These are phyloP conservation scores for Aplochiton taeniatus DNA, from an alignment of 2,797 vertebrate species.

Conservation along the genomic window DNA sequence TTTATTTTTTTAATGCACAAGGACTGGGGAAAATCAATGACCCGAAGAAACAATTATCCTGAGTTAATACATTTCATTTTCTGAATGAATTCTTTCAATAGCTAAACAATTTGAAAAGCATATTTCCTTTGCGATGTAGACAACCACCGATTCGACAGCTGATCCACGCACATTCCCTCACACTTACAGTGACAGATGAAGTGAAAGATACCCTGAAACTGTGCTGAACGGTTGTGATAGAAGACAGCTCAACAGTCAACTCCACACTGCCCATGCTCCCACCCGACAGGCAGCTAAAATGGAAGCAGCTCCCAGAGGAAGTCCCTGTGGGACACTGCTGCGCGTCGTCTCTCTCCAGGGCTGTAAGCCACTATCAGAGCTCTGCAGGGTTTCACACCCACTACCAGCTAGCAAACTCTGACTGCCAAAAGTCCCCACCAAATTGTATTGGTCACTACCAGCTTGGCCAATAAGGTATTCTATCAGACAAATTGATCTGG, in stretches of 20 bases:
- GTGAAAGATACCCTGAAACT: too few relatives aligned
- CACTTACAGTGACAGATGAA: too few relatives aligned
- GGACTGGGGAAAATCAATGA: neutral
- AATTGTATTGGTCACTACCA: conserved; percentile 43
- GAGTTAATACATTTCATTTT: too few relatives aligned
- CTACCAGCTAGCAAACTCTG: neutral
- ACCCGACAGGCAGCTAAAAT: neutral
- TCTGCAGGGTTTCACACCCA: neutral
- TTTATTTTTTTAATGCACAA: neutral
- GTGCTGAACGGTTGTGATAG: too few relatives aligned
- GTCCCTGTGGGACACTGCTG: neutral
- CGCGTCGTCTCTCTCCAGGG: neutral
- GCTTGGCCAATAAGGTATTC: conserved; percentile 29
- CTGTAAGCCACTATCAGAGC: neutral
- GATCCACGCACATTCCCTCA: too few relatives aligned
- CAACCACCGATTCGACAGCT: too few relatives aligned
- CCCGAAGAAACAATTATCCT: neutral
- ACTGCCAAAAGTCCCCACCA: conserved; percentile 18
- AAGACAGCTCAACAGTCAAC: too few relatives aligned
- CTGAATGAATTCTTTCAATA: too few relatives aligned
- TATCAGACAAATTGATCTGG: conserved; percentile 52
- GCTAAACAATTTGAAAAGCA: too few relatives aligned
- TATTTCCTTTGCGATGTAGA: too few relatives aligned
- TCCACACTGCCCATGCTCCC: too few relatives aligned
- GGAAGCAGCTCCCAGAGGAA: neutral